Base-by-base conservation (phyloP, 2,888 invertebrate genomes). In the Drosophila pseudotakahashii region DNA sequence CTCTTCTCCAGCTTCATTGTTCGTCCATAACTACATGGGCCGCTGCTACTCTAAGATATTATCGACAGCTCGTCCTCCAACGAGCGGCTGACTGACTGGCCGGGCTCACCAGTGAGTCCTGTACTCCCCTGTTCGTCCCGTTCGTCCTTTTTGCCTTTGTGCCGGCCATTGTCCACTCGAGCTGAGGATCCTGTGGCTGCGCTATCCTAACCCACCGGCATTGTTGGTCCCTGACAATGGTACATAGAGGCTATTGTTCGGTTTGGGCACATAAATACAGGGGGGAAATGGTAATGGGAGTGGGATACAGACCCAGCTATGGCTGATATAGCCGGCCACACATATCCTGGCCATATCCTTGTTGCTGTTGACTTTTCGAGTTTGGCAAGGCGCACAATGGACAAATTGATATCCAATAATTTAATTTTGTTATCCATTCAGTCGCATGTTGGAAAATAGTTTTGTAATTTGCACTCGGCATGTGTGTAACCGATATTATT, bases 401-500 rank as follows among this genome's bases (percentile, higher is more conserved):
- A 77, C 80, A 85, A 87, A 85, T 85, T 87, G 87, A 85, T 85
- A 85, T 85, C 84, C 84, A 85, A 85, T 85, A 87, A 87, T 85
- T 85, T 85, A 85, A 87, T 85, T 87, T 78, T 85, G 87, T 85
- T 87, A 84, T 84, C 85, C 85, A 84, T 87, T 80, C 73, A 80
- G 76, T 72, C 68, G 58, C 78, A 75, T 83, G 83, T 81, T 73
- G 76, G 61, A 83, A 85, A 81, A 85, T 85, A 87, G 85, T 86
- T 85, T 79, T 88, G 83, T 79, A 86, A 85, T 88, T 86, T 85
- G 79, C 77, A 76, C 78, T 73, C 76, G 73, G 83, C 75, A 79
- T 87, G 82, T 77, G 87, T 85, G 85, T 85, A 86, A 87, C 85
- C 87, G 89, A 88, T 88, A 88, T 87, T 84, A 82, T 84, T 85